A percentile compares a stretch with the other conserved stretches of the same genome.
Conservation (phyloP, 2,113 vertebrate genomes). For the Sylvietta virens region DNA sequence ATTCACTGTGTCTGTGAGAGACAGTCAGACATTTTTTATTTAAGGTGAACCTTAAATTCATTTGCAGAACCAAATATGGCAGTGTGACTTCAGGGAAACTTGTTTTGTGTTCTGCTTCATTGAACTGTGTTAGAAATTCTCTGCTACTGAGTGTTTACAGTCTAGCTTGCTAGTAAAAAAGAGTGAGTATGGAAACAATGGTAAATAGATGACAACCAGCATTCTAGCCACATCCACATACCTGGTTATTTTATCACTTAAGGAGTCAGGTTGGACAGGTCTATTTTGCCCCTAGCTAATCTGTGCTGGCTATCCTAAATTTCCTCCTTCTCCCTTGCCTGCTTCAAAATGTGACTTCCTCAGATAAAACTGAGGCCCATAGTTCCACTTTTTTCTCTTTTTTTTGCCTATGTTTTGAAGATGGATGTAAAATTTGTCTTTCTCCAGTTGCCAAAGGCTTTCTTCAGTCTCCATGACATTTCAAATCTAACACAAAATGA, state of each 20-base stretch:
- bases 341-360: neutral
- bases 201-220: neutral
- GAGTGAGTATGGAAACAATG: neutral
- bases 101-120: neutral
- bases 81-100: neutral
- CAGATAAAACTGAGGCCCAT: rapidly evolving
- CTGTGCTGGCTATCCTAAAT: neutral
- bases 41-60: neutral
- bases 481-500: neutral
- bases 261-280: neutral
- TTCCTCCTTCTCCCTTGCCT: neutral
- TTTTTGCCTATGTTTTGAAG: neutral
- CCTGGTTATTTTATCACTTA: neutral
- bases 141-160: neutral
- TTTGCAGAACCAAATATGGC: neutral
- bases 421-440: neutral
- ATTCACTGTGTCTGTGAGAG: neutral
- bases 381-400: neutral
- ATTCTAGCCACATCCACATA: neutral
- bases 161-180: neutral
- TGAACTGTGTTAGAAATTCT: neutral
- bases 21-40: neutral
- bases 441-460: neutral
- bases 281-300: neutral
- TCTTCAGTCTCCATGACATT: neutral